Evolutionary conservation across 92 coral and sea anemone species (phyloP), one percentile per base, ranked within the genome.

Genomic region (Zoanthus solanderi): DNA sequence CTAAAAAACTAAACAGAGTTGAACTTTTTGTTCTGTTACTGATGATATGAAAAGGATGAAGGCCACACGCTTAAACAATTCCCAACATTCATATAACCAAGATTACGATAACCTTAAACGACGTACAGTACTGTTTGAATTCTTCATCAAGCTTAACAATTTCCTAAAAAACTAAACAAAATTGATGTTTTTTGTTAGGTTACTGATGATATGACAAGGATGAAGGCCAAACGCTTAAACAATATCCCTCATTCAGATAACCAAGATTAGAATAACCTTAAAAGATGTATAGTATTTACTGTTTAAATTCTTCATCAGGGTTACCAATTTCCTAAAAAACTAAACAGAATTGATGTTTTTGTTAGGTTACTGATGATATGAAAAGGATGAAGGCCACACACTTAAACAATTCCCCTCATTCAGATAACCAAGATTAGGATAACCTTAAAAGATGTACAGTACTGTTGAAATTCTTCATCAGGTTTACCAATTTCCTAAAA

Each of bases 11-110:
- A 10, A 58, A 31, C 13, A 34, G 0, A 34, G 0, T n/a, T 18
- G n/a, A 66, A 66, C 32, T 65, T 69, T 53, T 34, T 63, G 66
- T 23, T 58, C 93, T 98, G 98, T 96, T 10, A 96, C 92, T 92
- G 98, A 96, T 79, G 99, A 96, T 78, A 96, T 96, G 99, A 96
- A 93, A 73, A 77, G 94, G 76, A 95, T 96, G 99, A 96, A 34
- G 42, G 42, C 42, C 96, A 94, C 74, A 94, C 94, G 98, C 29
- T 63, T 63, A 16, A 63, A 34, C 42, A 34, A 34, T 34, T 34
- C 2, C 42, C 2, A 1, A 0, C 42, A 34, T 34, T 34, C 42
- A 34, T 34, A 34, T 34, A 34, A 37, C 42, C 71, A 15, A 15
- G 71, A 63, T 16, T 63, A 63, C 5, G 29, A 18, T 63, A 16